Evolutionary conservation across 35 echinoderm and acorn worm genomes (phyloP).

Genomic region (Ptychodera flava): DNA sequence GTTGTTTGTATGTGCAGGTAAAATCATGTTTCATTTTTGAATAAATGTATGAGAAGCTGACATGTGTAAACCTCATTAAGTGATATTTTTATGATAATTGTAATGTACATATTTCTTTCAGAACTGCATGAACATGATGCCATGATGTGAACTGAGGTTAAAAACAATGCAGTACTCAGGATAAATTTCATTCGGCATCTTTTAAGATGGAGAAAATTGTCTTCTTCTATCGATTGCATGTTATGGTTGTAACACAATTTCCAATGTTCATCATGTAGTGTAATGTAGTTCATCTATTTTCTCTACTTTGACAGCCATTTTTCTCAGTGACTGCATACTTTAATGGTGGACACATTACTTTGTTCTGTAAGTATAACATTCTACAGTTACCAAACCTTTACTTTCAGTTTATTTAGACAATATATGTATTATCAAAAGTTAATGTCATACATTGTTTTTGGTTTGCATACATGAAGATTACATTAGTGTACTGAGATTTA

Average conservation of each 20-base stretch:
- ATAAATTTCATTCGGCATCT: background rate
- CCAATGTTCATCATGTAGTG: background rate
- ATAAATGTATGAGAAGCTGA: too few species aligned
- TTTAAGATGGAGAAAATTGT: background rate
- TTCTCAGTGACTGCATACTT: background rate
- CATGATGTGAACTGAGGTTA: background rate
- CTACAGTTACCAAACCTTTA: too few species aligned
- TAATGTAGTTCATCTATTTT: background rate
- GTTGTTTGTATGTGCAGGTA: background rate
- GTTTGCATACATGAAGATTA: background rate
- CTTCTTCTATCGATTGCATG: background rate
- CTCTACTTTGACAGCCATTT: background rate
- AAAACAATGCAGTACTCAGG: too few species aligned
- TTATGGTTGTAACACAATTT: background rate
- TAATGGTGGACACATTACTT: background rate
- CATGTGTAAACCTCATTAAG: too few species aligned
- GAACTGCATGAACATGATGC: background rate
- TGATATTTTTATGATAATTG: too few species aligned
- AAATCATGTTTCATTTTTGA: background rate
- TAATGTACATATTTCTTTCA: too few species aligned
- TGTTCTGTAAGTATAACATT: background rate
- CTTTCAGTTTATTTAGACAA: too few species aligned
- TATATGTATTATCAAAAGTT: background rate
- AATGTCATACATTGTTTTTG: background rate
- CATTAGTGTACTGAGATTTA: background rate